These are phyloP conservation scores for Agriotes lineatus DNA, from an alignment of 2,888 invertebrate species.

Conservation along the genomic window DNA sequence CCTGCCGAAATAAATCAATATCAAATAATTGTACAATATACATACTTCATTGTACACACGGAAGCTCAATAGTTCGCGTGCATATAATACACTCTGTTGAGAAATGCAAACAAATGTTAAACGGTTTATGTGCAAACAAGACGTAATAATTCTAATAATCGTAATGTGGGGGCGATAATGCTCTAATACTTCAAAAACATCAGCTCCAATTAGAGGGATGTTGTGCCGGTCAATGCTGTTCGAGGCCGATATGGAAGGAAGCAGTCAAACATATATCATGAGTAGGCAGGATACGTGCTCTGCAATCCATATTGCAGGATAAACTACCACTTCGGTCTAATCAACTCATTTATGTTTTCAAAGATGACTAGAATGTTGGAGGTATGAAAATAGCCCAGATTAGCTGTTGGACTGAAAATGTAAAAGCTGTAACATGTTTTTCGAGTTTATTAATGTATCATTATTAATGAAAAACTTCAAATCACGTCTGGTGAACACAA, in stretches of 20 bases:
- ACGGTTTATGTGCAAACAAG: too few species aligned
- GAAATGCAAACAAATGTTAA: too few species aligned
- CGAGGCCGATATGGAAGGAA: constrained; percentile 27
- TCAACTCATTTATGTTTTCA: constrained; percentile 35
- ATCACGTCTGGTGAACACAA: too few species aligned
- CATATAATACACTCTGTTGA: neutral
- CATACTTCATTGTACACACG: too few species aligned
- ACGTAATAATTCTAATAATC: neutral
- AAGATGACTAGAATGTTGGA: constrained; percentile 19
- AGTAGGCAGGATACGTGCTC: constrained; percentile 34
- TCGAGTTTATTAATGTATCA: too few species aligned
- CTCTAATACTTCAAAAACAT: constrained; percentile 25
- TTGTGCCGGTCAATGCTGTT: constrained; percentile 19
- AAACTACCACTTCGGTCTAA: constrained; percentile 28
- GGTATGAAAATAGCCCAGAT: too few species aligned
- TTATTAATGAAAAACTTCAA: too few species aligned
- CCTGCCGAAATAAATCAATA: too few species aligned
- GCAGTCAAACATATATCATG: constrained; percentile 34
- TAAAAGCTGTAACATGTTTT: too few species aligned
- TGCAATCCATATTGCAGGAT: constrained; percentile 34
- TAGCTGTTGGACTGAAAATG: too few species aligned
- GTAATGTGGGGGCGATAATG: neutral
- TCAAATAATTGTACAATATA: too few species aligned
- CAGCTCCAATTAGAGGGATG: constrained; percentile 26
- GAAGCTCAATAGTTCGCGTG: neutral